Evolutionary conservation across 2,888 invertebrate genomes (phyloP).

Genomic region (Sphecodes monilicornis): DNA sequence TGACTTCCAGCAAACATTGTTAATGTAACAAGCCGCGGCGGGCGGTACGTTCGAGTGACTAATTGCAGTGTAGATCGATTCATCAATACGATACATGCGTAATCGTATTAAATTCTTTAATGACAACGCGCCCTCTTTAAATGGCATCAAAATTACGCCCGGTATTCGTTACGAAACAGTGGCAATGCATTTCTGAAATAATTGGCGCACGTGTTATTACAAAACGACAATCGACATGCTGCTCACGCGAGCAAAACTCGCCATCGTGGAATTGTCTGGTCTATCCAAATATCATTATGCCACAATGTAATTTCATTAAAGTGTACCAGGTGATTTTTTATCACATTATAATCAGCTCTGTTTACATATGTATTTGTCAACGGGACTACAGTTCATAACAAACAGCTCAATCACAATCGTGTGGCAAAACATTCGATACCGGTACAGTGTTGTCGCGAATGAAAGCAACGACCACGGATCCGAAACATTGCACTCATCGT

Average conservation of each 20-base stretch:
- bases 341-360: neutral
- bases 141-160: conserved; percentile 31
- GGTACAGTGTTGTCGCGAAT: too few species aligned
- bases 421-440: neutral
- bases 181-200: conserved; percentile 27
- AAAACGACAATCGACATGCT: conserved; percentile 23
- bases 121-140: conserved; percentile 27
- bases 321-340: conserved; percentile 9
- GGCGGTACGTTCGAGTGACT: conserved; percentile 38
- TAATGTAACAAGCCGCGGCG: conserved; percentile 62
- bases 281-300: conserved; percentile 5
- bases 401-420: neutral
- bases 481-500: too few species aligned
- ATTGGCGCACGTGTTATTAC: conserved; percentile 26
- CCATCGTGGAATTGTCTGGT: conserved; percentile 11
- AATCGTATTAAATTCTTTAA: conserved; percentile 52
- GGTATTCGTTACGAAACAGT: conserved; percentile 34
- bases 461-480: too few species aligned
- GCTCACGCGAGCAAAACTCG: neutral
- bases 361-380: neutral
- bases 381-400: conserved; percentile 5
- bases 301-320: neutral
- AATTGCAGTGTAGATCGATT: conserved; percentile 64
- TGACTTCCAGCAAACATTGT: conserved; percentile 46
- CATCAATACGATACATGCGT: conserved; percentile 25